A percentile compares a stretch with the other conserved stretches of the same genome.
These are phyloP conservation scores for Paralinhomoeus sp. DNA, from an alignment of 2,888 invertebrate species.

Conservation along the genomic window DNA sequence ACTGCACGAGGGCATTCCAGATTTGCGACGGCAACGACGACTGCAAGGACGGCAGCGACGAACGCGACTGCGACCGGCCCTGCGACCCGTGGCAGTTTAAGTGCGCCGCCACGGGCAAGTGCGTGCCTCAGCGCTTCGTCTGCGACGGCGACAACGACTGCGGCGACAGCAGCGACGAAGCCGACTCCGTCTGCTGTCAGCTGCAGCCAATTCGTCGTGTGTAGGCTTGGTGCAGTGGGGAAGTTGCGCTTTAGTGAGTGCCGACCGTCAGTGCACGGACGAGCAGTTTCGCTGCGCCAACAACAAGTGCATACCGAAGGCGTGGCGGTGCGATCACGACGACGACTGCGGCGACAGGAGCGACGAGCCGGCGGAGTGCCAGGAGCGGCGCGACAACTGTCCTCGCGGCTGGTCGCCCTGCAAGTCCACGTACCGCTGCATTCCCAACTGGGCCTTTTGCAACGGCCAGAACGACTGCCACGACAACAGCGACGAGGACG, in stretches of 20 bases:
- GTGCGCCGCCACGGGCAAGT: slow-evolving; percentile 30
- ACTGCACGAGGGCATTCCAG: slow-evolving; percentile 66
- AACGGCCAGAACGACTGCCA: slow-evolving; percentile 73
- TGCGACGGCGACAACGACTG: slow-evolving; percentile 83
- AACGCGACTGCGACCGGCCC: slow-evolving; percentile 8
- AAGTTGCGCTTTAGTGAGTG: not conserved
- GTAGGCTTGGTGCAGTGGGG: not conserved
- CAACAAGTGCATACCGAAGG: slow-evolving; percentile 71
- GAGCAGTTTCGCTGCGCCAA: slow-evolving; percentile 80
- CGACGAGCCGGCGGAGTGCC: slow-evolving; percentile 80
- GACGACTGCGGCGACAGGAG: slow-evolving; percentile 89
- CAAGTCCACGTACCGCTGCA: slow-evolving; percentile 47
- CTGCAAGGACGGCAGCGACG: slow-evolving; percentile 22
- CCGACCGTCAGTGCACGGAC: slow-evolving; percentile 49
- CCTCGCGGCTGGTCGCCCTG: slow-evolving; percentile 49
- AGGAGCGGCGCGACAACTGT: slow-evolving; percentile 62
- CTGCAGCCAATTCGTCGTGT: not conserved
- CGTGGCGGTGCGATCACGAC: slow-evolving; percentile 55
- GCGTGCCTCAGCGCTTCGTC: slow-evolving; percentile 51
- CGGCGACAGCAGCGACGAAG: slow-evolving; percentile 72
- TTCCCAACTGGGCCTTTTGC: slow-evolving; percentile 70
- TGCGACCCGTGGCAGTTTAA: slow-evolving; percentile 20
- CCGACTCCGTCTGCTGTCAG: slow-evolving; percentile 19
- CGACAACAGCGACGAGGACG: slow-evolving; percentile 68
- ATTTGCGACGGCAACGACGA: slow-evolving; percentile 52